Conservation (phyloP, 1,140 invertebrate species). For the Cardiocondyla obscurior region DNA sequence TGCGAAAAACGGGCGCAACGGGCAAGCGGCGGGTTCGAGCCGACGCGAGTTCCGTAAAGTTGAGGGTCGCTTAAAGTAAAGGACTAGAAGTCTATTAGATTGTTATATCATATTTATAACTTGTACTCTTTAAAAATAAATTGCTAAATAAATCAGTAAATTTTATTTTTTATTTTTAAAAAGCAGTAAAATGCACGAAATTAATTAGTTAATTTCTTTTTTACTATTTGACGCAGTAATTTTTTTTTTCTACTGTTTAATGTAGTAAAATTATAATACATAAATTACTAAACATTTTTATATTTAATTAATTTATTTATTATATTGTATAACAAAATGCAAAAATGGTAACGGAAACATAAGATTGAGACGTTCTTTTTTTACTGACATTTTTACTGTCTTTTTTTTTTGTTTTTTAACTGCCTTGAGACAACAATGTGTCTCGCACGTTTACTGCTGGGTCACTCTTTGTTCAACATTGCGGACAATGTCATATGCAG, state of each 20-base stretch:
- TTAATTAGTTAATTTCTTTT: too few species aligned
- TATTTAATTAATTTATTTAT: too few species aligned
- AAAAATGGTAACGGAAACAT: background rate
- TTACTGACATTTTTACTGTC: background rate
- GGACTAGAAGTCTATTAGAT: background rate
- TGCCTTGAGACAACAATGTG: background rate
- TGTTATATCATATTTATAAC: background rate
- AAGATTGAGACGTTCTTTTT: background rate
- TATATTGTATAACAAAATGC: too few species aligned
- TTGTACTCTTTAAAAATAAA: too few species aligned
- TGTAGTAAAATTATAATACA: background rate
- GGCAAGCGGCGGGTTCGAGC: background rate
- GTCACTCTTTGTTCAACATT: background rate
- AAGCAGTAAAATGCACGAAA: too few species aligned
- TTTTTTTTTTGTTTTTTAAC: too few species aligned
- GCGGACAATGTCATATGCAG: background rate
- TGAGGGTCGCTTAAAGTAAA: background rate
- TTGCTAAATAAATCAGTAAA: too few species aligned
- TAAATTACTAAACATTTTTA: too few species aligned
- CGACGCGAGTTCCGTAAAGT: background rate
- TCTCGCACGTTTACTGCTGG: background rate
- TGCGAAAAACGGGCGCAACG: background rate
- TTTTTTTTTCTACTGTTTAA: too few species aligned
- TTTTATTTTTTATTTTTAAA: too few species aligned
- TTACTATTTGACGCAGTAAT: too few species aligned